Evolutionary conservation across 2,797 vertebrate species (phyloP).

Genomic region (Linurgus olivaceus): DNA sequence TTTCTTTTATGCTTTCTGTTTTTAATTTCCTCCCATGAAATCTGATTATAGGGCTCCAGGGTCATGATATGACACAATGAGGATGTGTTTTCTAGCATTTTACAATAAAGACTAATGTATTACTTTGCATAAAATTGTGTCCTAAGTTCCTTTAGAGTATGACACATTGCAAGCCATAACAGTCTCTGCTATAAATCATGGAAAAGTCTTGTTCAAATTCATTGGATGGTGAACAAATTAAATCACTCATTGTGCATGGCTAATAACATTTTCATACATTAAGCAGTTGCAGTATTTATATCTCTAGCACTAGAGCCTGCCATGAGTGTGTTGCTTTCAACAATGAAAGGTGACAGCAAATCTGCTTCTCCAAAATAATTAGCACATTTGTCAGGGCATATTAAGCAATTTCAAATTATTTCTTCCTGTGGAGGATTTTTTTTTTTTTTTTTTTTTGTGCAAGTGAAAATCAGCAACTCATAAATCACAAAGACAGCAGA

Average conservation of each 20-base stretch:
- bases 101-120: neutral
- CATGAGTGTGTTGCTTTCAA: neutral
- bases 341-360: slow-evolving; percentile 10
- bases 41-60: neutral
- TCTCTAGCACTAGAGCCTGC: neutral
- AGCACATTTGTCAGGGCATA: slow-evolving; percentile 10
- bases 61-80: neutral
- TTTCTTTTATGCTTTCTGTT: neutral
- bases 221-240: slow-evolving; percentile 18
- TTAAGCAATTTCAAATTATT: slow-evolving; percentile 40
- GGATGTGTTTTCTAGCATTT: neutral
- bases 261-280: slow-evolving; percentile 2
- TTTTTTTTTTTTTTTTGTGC: neutral
- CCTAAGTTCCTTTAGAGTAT: neutral
- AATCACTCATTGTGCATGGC: neutral
- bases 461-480: slow-evolving; percentile 20
- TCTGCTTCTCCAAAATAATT: slow-evolving; percentile 29
- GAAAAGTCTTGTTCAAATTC: slow-evolving; percentile 9
- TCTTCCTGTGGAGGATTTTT: neutral
- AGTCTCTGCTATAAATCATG: slow-evolving; percentile 30
- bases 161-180: neutral
- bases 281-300: neutral
- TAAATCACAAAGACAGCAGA: slow-evolving; percentile 55
- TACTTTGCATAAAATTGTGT: slow-evolving; percentile 7
- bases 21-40: neutral